Evolutionary conservation across 2,797 vertebrate species (phyloP).

Genomic region (Odontamblyopus rebecca): DNA sequence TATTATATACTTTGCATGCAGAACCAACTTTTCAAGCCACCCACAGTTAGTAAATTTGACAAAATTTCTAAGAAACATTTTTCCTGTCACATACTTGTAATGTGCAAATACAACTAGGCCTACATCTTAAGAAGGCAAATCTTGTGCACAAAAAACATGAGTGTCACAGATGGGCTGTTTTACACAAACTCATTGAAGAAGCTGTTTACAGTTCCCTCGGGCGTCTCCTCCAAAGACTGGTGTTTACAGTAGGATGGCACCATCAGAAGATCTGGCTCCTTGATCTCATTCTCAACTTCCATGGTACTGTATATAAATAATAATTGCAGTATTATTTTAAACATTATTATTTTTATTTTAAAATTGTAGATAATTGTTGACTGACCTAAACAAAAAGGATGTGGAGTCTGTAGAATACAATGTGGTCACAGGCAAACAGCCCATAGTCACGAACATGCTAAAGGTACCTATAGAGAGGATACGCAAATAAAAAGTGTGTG

Average conservation of each 20-base stretch:
- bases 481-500: not conserved
- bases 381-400: slow-evolving; percentile 67
- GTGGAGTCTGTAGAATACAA: slow-evolving; percentile 58
- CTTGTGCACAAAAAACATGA: slow-evolving; percentile 32
- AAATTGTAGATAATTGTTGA: not conserved
- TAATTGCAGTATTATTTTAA: not conserved
- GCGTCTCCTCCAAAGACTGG: slow-evolving; percentile 60
- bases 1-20: slow-evolving; percentile 65
- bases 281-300: slow-evolving; percentile 67
- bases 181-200: slow-evolving; percentile 76
- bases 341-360: not conserved
- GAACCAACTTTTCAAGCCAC: slow-evolving; percentile 53
- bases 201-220: slow-evolving; percentile 69
- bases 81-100: slow-evolving; percentile 40
- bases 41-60: slow-evolving; percentile 61
- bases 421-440: slow-evolving; percentile 67
- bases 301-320: slow-evolving; percentile 50
- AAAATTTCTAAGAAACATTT: slow-evolving; percentile 50
- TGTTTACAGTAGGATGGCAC: slow-evolving; percentile 69
- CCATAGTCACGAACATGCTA: slow-evolving; percentile 60
- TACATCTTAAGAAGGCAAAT: slow-evolving; percentile 44
- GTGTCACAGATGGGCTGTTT: slow-evolving; percentile 35
- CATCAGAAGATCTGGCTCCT: slow-evolving; percentile 66
- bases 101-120: slow-evolving; percentile 42
- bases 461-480: slow-evolving; percentile 51